Base-by-base conservation (phyloP, 2,113 vertebrate genomes). In the Lasiurus cinereus region DNA sequence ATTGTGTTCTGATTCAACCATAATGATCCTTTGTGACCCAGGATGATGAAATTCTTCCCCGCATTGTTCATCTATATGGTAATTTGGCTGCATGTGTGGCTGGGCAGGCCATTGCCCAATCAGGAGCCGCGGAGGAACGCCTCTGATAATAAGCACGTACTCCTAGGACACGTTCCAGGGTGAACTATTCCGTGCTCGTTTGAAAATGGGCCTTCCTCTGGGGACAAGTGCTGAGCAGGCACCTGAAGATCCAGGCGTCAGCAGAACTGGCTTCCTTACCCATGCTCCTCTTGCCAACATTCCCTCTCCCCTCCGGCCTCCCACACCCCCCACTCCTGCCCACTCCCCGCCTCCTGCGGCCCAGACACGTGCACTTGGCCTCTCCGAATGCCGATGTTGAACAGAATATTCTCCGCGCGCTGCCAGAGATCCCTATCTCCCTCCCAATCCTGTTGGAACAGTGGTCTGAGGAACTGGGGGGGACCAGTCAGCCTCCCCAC, bases 61-160 rank as follows among this genome's bases (percentile, higher is more conserved):
- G 43, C 84, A 82, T 83, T 94, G 94, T 96, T 97, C 97, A 96
- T 95, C 96, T 94, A 83, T 73, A 93, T 88, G 83, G 93, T 96
- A 89, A 82, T 73, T 88, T 93, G 97, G 91, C 95, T 91, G 50
- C 22, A 15, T 31, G 10, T 31, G 93, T 39, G 89, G 77, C 8
- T 90, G 22, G 67, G 83, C 72, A 9, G 62, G 64, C 56, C 77
- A n/a, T 95, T 97, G 96, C 93, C 86, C 94, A 97, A 97, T 48
- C 95, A 76, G 66, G 73, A 90, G 85, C 78, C 90, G 84, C 36
- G 2, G 14, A 1, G 96, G 94, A 96, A 96, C 93, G 43, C 90
- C 92, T 96, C 87, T 94, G 79, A 2, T 9, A 90, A 94, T 66
- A 80, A 96, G 86, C 96, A 96, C 43, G 14, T 82, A 95, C 2